phyloP scores from a whole-genome alignment of 1,140 invertebrate genomes.

The Olivierus martensii region DNA sequence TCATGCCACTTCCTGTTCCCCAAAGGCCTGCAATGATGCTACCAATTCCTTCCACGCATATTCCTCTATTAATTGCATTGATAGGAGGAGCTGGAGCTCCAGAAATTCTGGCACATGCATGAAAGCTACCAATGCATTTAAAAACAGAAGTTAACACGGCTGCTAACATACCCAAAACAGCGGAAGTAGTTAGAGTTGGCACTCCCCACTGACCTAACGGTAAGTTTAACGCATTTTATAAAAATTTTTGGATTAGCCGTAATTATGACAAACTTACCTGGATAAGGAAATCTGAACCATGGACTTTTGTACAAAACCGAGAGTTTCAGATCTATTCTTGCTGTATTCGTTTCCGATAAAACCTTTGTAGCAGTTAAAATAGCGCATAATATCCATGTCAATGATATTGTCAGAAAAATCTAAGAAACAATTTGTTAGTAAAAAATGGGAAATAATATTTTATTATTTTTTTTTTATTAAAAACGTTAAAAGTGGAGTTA shows the following conservation, averaged over 20 bases:
- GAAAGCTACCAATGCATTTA: slow-evolving; percentile 77
- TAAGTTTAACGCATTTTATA: slow-evolving; percentile 30
- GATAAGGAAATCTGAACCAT: slow-evolving; percentile 76
- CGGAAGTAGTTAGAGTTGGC: slow-evolving; percentile 51
- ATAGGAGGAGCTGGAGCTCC: slow-evolving; percentile 62
- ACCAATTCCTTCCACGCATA: slow-evolving; percentile 67
- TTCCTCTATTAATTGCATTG: slow-evolving; percentile 73
- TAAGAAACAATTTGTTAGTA: slow-evolving; percentile 14
- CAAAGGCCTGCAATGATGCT: slow-evolving; percentile 64
- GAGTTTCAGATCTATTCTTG: slow-evolving; percentile 36
- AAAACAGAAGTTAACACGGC: slow-evolving; percentile 61
- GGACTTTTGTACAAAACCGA: slow-evolving; percentile 53
- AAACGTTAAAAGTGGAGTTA: no score
- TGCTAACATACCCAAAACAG: slow-evolving; percentile 61
- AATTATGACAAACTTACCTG: slow-evolving; percentile 39
- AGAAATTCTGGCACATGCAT: slow-evolving; percentile 66
- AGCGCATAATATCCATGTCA: slow-evolving; percentile 28
- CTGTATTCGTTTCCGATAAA: slow-evolving; percentile 20
- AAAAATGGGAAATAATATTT: no score
- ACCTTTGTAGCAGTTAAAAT: slow-evolving; percentile 28
- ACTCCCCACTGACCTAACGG: slow-evolving; percentile 62
- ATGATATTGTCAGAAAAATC: slow-evolving; percentile 31
- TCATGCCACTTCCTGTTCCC: slow-evolving; percentile 69
- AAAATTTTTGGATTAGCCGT: background rate
- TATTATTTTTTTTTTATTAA: no score